These are phyloP conservation scores for Alethe castanea DNA, from an alignment of 2,113 vertebrate genomes.

Conservation along the genomic window DNA sequence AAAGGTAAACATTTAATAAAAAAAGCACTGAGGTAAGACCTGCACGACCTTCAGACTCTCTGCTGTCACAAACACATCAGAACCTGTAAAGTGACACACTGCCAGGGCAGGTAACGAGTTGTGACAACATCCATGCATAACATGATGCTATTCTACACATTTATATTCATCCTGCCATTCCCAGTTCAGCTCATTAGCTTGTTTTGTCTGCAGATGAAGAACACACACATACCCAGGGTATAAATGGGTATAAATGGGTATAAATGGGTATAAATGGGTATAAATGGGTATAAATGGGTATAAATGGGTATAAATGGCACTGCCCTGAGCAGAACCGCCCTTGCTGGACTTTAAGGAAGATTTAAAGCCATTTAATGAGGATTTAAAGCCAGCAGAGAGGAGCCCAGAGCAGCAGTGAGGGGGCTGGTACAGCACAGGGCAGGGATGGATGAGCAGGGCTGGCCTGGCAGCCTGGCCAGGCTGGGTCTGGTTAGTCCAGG, in stretches of 20 bases:
- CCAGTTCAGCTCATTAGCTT: not conserved
- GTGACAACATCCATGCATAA: not conserved
- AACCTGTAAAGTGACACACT: not conserved
- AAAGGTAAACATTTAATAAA: not conserved
- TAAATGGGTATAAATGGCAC: not conserved
- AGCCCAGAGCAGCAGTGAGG: not conserved
- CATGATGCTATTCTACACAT: not conserved
- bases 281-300: no score
- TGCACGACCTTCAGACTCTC: not conserved
- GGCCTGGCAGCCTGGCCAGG: not conserved
- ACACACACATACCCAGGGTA: rapidly evolving
- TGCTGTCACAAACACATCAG: not conserved
- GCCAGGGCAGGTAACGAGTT: not conserved
- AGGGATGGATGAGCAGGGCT: not conserved
- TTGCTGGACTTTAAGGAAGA: not conserved
- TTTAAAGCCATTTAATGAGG: not conserved
- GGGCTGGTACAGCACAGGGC: not conserved
- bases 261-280: no score
- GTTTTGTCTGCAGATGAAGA: not conserved
- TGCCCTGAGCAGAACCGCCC: not conserved
- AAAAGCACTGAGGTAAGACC: not conserved
- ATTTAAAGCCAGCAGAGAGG: not conserved
- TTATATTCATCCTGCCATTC: not conserved
- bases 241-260: no score
- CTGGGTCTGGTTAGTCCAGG: not conserved